Conservation (phyloP, 2,113 vertebrate genomes). For the Pteropus alecto region DNA sequence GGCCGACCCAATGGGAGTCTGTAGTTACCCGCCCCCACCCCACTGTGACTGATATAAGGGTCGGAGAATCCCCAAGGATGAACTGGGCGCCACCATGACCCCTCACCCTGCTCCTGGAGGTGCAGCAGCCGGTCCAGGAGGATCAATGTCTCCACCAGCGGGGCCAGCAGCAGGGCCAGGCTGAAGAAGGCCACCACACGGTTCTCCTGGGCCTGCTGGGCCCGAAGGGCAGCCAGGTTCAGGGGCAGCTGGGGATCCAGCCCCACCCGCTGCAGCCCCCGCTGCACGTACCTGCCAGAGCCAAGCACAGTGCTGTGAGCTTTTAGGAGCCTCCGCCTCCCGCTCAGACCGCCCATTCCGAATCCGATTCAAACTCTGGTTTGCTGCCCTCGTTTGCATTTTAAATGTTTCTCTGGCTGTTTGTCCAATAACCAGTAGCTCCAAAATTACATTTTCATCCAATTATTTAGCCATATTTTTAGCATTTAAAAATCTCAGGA, state of each 20-base stretch:
- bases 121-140: constrained; percentile 93
- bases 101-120: constrained; percentile 91
- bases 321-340: background rate
- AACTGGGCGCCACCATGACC: too few species aligned
- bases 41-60: background rate
- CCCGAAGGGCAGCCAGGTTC: constrained; percentile 72
- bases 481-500: background rate
- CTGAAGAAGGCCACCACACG: constrained; percentile 92
- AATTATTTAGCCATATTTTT: background rate
- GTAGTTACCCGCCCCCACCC: background rate
- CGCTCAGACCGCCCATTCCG: background rate
- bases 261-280: constrained; percentile 87
- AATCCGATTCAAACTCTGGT: background rate
- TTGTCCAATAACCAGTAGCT: background rate
- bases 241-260: constrained; percentile 81
- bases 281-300: constrained; percentile 86
- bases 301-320: background rate
- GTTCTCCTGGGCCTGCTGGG: constrained; percentile 87
- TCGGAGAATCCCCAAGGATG: background rate
- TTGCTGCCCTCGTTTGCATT: background rate
- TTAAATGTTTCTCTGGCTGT: background rate
- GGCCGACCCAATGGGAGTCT: background rate
- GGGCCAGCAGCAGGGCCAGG: constrained; percentile 89
- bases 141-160: constrained; percentile 92
- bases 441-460: background rate